Conservation (phyloP, 2,888 invertebrate species). For the Machimus rusticus region DNA sequence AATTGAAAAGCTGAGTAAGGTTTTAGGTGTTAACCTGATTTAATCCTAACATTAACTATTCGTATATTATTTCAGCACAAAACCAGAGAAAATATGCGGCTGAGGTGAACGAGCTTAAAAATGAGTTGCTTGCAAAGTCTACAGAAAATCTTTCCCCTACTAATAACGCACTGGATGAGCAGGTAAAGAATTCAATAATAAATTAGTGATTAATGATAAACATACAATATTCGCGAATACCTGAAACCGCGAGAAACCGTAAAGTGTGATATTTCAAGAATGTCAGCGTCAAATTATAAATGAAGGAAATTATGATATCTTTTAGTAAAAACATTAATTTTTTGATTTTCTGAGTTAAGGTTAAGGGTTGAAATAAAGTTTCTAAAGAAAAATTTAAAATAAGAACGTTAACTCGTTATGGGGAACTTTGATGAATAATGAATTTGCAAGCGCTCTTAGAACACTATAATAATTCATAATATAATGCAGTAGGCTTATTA, state of each 20-base stretch:
- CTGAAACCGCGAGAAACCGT: not conserved
- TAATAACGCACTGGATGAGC: slow-evolving; percentile 49
- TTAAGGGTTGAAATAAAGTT: too few relatives aligned
- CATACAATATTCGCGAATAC: too few relatives aligned
- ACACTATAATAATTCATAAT: too few relatives aligned
- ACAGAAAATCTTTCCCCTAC: slow-evolving; percentile 49
- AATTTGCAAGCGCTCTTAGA: too few relatives aligned
- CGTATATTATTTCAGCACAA: slow-evolving; percentile 46
- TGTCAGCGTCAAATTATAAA: too few relatives aligned
- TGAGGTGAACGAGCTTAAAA: slow-evolving; percentile 53
- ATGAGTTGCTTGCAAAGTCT: slow-evolving; percentile 50
- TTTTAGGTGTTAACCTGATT: not conserved
- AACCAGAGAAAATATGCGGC: slow-evolving; percentile 51
- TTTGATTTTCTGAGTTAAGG: too few relatives aligned
- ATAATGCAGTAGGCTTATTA: not conserved
- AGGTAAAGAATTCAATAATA: slow-evolving; percentile 44
- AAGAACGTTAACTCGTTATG: too few relatives aligned
- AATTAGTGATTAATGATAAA: not conserved
- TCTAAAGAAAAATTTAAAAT: too few relatives aligned
- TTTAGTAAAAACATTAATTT: too few relatives aligned
- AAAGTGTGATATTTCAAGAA: too few relatives aligned
- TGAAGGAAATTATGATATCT: too few relatives aligned
- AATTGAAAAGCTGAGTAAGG: slow-evolving; percentile 53
- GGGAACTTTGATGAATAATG: too few relatives aligned
- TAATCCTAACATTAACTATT: not conserved